Conservation (phyloP, 2,113 vertebrate genomes). For the Electrona antarctica region DNA sequence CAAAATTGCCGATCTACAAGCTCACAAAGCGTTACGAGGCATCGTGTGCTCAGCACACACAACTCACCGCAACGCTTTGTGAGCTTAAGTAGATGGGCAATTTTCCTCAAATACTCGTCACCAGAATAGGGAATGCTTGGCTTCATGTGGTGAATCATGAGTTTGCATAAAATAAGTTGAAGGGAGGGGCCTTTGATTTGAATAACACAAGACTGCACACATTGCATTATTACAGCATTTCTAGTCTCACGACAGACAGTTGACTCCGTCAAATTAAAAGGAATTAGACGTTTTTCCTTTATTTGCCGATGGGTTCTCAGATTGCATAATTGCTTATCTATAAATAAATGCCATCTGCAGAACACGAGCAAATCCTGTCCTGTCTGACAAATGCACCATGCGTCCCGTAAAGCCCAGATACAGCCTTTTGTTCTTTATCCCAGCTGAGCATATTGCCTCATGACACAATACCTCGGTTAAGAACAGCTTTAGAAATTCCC, state of each 20-base stretch:
- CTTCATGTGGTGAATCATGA: slow-evolving; percentile 29
- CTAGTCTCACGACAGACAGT: neutral
- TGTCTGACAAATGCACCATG: slow-evolving; percentile 11
- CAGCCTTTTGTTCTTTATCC: slow-evolving; percentile 26
- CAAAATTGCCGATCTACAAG: too few species aligned
- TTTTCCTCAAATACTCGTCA: too few species aligned
- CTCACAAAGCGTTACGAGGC: too few species aligned
- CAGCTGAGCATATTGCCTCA: slow-evolving; percentile 8
- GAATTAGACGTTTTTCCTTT: neutral
- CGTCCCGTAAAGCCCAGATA: slow-evolving; percentile 2
- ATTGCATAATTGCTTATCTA: slow-evolving; percentile 41
- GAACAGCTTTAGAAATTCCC: slow-evolving; percentile 27
- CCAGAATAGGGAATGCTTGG: too few species aligned
- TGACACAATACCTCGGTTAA: slow-evolving; percentile 12
- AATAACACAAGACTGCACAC: slow-evolving; percentile 48
- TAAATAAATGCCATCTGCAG: slow-evolving; percentile 36
- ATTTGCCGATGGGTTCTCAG: neutral
- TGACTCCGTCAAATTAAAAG: too few species aligned
- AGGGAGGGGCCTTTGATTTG: slow-evolving; percentile 40
- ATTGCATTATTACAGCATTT: slow-evolving; percentile 4
- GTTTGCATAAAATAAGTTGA: slow-evolving; percentile 48
- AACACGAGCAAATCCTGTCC: slow-evolving; percentile 14
- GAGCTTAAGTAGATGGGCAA: too few species aligned
- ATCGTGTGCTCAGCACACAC: too few species aligned
- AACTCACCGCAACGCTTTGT: too few species aligned